Evolutionary conservation across 2,888 invertebrate genomes (phyloP), one percentile per base, ranked within the genome.

Genomic region (Calameuta filiformis): DNA sequence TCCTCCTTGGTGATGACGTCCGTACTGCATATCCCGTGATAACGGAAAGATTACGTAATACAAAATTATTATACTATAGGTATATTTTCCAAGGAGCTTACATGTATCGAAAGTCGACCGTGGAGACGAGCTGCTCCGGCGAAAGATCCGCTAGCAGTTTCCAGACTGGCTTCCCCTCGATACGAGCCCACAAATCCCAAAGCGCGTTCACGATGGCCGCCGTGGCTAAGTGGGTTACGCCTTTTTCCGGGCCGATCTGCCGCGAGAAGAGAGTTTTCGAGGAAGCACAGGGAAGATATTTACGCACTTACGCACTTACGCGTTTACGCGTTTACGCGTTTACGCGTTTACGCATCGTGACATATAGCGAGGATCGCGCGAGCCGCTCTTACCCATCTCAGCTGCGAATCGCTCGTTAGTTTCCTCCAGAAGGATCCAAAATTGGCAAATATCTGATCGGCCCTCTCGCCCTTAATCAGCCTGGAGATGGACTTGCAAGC

Each of bases 171-270:
- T 98, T 97, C 68, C 94, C 93, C 89, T 97, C 95, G 12, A 96
- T 92, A 85, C 96, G 94, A 0, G 95, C 97, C 98, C 98, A 98
- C 76, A 98, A 92, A 91, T 98, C 98, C 98, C 98, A 98, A 3
- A 98, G 90, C 1, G 97, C 96, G 91, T 98, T 98, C n/a, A 97
- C 92, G 76, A 98, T 94, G 12, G 97, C 98, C 0, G 97, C 97
- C 3, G 95, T 95, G 0, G 98, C 98, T 84, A 98, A 92, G 92
- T 98, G 98, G 15, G 95, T 95, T 0, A 96, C 98, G 12, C 98
- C 98, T 92, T 98, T 98, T 90, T 98, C 97, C 15, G 98, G 98
- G 1, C 98, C 98, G 76, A 98, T 94, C 97, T 96, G 88, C 15
- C 40, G 15, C 15, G 15, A 15, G 40, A 40, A 15, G 40, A 40